Evolutionary conservation across 92 coral and sea anemone species (phyloP), one percentile per base, ranked within the genome.

Genomic region (Palythoa caribaeorum): DNA sequence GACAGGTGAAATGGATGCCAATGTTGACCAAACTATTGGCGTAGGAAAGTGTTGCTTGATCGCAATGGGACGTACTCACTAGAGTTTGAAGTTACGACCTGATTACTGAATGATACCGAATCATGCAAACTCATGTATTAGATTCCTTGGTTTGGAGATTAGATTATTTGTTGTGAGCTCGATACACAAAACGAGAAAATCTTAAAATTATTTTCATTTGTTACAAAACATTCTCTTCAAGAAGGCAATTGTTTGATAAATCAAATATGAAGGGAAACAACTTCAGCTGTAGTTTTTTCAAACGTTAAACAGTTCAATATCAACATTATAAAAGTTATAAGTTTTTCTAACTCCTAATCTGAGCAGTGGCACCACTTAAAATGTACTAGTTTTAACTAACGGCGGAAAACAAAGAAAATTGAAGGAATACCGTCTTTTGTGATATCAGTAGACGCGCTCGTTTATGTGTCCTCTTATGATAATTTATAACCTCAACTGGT

Each of bases 1-100:
- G 60, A 20, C 80, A 76, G 66, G 65, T 76, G 65, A 52, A 76
- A 76, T 20, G 65, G 80, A 76, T 52, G 13, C 12, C 65, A 21
- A 14, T 76, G 39, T 8, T 39, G 63, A 76, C 80, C 50, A 7
- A 76, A 76, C 20, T 76, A 52, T 76, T 52, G 60, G 19, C 59
- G 55, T 74, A 5, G 21, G 13, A 48, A 54, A 51, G n/a, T 12
- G 21, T 76, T 20, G 60, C 9, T 28, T 6, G 40, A 20, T 17
- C 80, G n/a, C n/a, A 51, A 50, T 21, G 7, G 47, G 62, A 0
- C 19, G 53, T 2, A 44, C 0, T 44, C 7, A 44, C 0, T 44
- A 44, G 55, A 39, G 17, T 14, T 74, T 20, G 11, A n/a, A 76
- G 60, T 37, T 76, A 28, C 80, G 13, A 38, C 12, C 16, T 76